Evolutionary conservation across 30 jellyfish, hydroid and myxozoan genomes (phyloP).

Genomic region (Aurelia aurita): DNA sequence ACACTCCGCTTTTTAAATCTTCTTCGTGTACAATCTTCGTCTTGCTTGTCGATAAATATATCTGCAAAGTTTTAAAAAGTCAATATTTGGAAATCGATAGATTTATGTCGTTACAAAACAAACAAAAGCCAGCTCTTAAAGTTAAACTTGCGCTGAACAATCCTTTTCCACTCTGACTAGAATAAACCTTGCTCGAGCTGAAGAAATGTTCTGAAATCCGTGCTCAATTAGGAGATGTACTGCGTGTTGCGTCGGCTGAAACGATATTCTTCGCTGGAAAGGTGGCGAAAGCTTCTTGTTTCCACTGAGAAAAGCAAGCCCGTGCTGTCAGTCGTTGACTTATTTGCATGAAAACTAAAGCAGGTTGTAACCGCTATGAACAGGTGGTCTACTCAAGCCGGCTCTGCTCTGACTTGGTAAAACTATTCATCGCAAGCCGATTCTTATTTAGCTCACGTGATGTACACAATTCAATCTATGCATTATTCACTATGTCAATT

Average conservation of each 20-base stretch:
- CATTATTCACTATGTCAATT: neutral
- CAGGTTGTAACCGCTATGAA: slow-evolving; percentile 49
- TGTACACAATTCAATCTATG: slow-evolving; percentile 11
- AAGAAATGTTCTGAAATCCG: neutral
- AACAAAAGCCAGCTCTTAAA: neutral
- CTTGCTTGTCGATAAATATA: too few relatives aligned
- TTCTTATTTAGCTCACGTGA: slow-evolving; percentile 19
- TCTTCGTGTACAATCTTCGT: too few relatives aligned
- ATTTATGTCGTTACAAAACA: slow-evolving; percentile 1
- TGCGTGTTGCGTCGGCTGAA: neutral
- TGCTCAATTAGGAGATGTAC: too few relatives aligned
- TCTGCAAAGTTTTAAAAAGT: neutral
- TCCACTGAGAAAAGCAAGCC: neutral
- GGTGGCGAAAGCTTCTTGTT: neutral
- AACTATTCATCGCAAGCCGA: slow-evolving; percentile 28
- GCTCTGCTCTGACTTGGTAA: slow-evolving; percentile 31
- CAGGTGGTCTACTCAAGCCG: slow-evolving; percentile 57
- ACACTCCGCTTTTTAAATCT: too few relatives aligned
- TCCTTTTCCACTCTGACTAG: neutral
- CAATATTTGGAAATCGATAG: slow-evolving; percentile 2
- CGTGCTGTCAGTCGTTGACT: neutral
- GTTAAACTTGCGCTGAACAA: neutral
- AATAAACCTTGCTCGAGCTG: neutral
- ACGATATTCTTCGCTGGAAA: neutral
- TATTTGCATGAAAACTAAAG: slow-evolving; percentile 36